Evolutionary conservation across 2,113 vertebrate species (phyloP), one percentile per base, ranked within the genome.

Genomic region (Ginglymostoma cirratum): DNA sequence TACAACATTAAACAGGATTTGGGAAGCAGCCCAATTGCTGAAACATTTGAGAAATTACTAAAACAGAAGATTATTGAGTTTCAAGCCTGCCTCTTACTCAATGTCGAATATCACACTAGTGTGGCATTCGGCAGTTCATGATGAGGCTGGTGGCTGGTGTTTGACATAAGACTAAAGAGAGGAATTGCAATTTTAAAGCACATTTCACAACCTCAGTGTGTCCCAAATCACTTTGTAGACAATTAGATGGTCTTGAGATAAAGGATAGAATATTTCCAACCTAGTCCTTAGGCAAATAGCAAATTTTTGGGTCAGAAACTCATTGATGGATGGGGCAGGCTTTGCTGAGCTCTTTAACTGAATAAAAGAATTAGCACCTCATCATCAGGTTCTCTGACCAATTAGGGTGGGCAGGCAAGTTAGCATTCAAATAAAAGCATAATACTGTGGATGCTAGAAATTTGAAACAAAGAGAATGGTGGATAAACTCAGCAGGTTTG

Each of bases 1-100:
- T 95, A 95, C 94, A 95, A 95, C 94, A 95, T 95, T 95, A 95
- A 95, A 95, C 94, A 95, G 94, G 45, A 95, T 95, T 95, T 95
- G 94, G 94, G 94, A 95, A 76, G 94, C 67, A 52, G 94, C 94
- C 94, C 94, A 95, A 95, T 76, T 72, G 69, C 94, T 95, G 94
- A 95, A 94, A 95, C 94, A 95, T 95, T 72, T 72, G 94, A 95
- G 94, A 95, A 95, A 95, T 95, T 72, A 70, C 67, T 95, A 48
- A 95, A 95, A 45, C 94, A 95, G 94, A 95, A 95, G 94, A 72
- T 34, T 90, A 55, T 89, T 83, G 80, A 34, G 23, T 95, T 69
- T 38, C 94, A 95, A 72, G 69, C 42, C 94, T 95, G 94, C 69
- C 69, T 70, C 67, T 72, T 45, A 95, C 69, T 72, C 67, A 70